Evolutionary conservation across 2,113 vertebrate genomes (phyloP).

Genomic region (Xiphophorus maculatus): DNA sequence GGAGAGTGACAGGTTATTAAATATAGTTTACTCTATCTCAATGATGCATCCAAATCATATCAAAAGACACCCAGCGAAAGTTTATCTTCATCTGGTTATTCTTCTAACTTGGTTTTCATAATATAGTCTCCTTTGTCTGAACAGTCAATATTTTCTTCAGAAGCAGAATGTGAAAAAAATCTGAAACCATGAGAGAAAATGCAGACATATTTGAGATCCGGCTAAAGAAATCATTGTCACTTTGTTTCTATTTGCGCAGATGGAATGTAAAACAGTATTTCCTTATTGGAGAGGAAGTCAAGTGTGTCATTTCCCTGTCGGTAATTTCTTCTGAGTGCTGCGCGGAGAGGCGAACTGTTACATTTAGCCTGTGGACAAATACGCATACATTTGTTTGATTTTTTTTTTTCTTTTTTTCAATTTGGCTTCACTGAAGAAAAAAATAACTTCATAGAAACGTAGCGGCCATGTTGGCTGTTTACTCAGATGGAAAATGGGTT

Average conservation of each 20-base stretch:
- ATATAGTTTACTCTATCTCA: no score
- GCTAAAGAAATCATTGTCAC: constrained; percentile 27
- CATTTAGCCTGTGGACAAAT: constrained; percentile 33
- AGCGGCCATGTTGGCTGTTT: background rate
- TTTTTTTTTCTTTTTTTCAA: constrained; percentile 33
- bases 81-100: no score
- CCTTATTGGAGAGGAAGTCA: background rate
- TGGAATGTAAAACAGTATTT: constrained; percentile 25
- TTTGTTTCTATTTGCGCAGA: background rate
- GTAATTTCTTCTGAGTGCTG: constrained; percentile 54
- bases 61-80: no score
- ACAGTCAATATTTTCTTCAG: background rate
- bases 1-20: no score
- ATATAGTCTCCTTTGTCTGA: background rate
- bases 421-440: constrained; percentile 35
- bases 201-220: constrained; percentile 9
- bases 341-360: constrained; percentile 37
- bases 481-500: background rate
- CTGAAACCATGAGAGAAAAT: background rate
- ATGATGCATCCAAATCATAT: no score
- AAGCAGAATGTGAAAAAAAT: background rate
- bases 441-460: constrained; percentile 14
- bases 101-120: background rate
- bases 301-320: constrained; percentile 42
- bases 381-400: constrained; percentile 26